These are phyloP conservation scores for Boulengeromyrus knoepffleri DNA, from an alignment of 2,113 vertebrate genomes.

Conservation along the genomic window DNA sequence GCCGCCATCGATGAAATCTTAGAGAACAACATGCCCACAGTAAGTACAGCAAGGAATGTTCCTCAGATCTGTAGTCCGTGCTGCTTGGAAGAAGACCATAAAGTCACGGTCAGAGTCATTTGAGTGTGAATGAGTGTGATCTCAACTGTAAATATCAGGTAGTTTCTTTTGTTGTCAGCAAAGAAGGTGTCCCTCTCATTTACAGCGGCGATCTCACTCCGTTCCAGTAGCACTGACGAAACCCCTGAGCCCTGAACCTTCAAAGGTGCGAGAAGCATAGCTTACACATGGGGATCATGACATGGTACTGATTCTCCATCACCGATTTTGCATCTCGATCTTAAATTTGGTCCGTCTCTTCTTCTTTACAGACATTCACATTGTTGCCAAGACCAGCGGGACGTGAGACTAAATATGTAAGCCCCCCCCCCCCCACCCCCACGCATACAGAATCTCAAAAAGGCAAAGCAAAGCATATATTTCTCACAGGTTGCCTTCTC, in stretches of 20 bases:
- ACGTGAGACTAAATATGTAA: constrained; percentile 94
- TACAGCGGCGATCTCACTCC: constrained; percentile 52
- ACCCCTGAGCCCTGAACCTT: constrained; percentile 38
- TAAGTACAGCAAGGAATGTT: constrained; percentile 45
- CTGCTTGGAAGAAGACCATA: background rate
- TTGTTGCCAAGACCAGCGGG: constrained; percentile 66
- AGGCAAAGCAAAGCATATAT: background rate
- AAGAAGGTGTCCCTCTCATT: constrained; percentile 14
- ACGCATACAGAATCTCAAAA: background rate
- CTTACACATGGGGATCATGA: background rate
- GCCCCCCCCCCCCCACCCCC: constrained; percentile 27
- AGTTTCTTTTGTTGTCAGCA: background rate
- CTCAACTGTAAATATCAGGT: background rate
- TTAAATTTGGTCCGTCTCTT: constrained; percentile 30
- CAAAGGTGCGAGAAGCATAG: constrained; percentile 57
- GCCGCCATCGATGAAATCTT: constrained; percentile 85
- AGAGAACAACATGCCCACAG: constrained; percentile 66
- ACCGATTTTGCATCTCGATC: background rate
- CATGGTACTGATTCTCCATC: background rate
- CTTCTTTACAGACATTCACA: constrained; percentile 43
- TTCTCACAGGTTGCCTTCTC: background rate
- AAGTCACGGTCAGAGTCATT: background rate
- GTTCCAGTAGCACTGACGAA: constrained; percentile 55
- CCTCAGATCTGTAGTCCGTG: background rate
- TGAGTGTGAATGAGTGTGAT: background rate